Evolutionary conservation across 2,797 vertebrate genomes (phyloP), one percentile per base, ranked within the genome.

Genomic region (Anas georgica): DNA sequence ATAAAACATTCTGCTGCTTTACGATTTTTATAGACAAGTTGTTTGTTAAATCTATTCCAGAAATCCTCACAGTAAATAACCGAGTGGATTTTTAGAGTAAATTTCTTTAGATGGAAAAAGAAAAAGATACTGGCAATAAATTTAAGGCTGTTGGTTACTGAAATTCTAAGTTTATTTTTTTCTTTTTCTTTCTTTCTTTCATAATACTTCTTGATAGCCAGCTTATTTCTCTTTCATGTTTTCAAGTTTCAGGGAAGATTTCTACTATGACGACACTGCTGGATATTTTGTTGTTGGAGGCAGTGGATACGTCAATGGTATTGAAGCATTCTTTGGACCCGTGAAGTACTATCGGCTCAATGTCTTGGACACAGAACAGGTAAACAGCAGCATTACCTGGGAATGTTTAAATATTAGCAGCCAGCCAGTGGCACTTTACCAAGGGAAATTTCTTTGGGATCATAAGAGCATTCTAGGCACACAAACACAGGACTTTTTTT

Each of bases 201-300:
- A 21, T 76, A 46, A 16, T 78, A 85, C 33, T 15, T 69, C 78
- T 86, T 31, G 26, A 54, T 83, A 60, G 28, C 28, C 50, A 79
- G 31, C 66, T 68, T 29, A 83, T 37, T 88, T 86, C 69, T 93
- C 15, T 90, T 35, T 93, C 41, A 78, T 95, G n/a, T 97, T 90
- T 95, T 96, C 14, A 64, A 99, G 99, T 78, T 98, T 99, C 95
- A 92, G 69, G 14, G 94, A 97, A 79, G 98, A 97, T 60, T 95
- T 99, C 85, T 97, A 97, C 92, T 98, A 98, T 28, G 98, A 99
- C 64, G 99, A 99, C 97, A 99, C 98, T 8, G 97, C 98, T 50
- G 99, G 99, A 78, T 99, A 99, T 97, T 98, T 99, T 72, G 98
- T 98, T 94, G 97, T 99, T 46, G 99, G 99, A 94, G 99, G 99